phyloP scores from a whole-genome alignment of 2,113 vertebrate genomes.

The Mungos mungo region DNA sequence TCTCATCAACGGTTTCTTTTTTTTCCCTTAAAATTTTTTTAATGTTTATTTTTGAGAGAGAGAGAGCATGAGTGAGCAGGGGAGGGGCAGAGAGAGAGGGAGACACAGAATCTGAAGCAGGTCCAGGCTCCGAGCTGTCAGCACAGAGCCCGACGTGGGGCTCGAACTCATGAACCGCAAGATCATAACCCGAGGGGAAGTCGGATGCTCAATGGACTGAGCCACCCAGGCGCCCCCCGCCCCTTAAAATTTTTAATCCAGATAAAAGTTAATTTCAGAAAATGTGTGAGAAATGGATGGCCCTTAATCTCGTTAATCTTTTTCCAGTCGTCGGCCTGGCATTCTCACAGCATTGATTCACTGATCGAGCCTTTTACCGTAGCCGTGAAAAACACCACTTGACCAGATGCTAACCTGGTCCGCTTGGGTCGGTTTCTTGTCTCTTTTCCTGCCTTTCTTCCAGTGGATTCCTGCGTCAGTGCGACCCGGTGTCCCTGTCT shows the following conservation, averaged over 20 bases:
- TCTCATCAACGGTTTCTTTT: not conserved
- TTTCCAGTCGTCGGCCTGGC: not conserved
- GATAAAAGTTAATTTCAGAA: constrained; percentile 7
- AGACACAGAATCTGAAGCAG: too few relatives aligned
- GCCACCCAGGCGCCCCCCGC: too few relatives aligned
- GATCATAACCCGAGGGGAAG: too few relatives aligned
- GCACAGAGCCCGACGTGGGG: too few relatives aligned
- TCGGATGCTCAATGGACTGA: too few relatives aligned
- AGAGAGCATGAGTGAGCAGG: too few relatives aligned
- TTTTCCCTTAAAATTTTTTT: not conserved
- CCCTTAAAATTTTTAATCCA: not conserved
- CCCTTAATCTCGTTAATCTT: not conserved
- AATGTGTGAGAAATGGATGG: not conserved
- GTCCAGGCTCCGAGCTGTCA: too few relatives aligned
- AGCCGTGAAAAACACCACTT: not conserved
- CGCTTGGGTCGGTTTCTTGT: not conserved
- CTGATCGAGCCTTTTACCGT: not conserved
- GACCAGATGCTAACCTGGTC: not conserved
- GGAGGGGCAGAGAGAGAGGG: too few relatives aligned
- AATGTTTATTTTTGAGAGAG: too few relatives aligned
- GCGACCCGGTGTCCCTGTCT: not conserved
- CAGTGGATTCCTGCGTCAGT: not conserved
- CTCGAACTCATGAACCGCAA: too few relatives aligned
- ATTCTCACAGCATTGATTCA: not conserved
- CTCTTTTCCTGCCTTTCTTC: not conserved